Base-by-base conservation (phyloP, 1,140 invertebrate species). In the Diabrotica undecimpunctata region DNA sequence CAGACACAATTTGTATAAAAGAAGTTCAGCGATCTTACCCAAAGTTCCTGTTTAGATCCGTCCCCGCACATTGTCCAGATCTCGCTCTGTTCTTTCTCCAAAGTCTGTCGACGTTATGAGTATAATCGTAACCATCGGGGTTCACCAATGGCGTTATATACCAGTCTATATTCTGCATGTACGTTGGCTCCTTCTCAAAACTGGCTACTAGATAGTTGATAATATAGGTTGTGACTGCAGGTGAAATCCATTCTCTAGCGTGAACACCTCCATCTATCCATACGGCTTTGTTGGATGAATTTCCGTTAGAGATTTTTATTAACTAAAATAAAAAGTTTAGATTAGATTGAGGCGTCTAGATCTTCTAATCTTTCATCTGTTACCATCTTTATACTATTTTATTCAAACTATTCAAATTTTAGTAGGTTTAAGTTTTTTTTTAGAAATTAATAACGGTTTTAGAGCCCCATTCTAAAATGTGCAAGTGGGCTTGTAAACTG, bases 211-310 rank as follows among this genome's bases (percentile, higher is more conserved):
- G 79, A 75, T 93, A 87, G 72, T 90, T 89, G 37, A 94, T 84
- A 13, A 96, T 88, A 75, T 87, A 96, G 13, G 92, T 88, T 9
- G 91, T 89, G 0, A 90, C 90, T 0, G 94, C 92, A 4, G 92
- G 89, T 54, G 92, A 88, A 62, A 97, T 94, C 94, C 95, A 97
- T 81, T 97, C 94, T 39, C 94, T 79, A 0, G 93, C 94, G 74
- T 97, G 95, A 72, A 95, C 93, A 10, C 93, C 93, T 79, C 84
- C 83, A 73, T 88, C 87, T 55, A 86, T 83, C 79, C 86, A 88
- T n/a, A 86, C 78, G 2, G 84, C 84, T 64, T 85, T 84, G 72
- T 88, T 88, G 5, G 75, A 79, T 14, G 80, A 66, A 52, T 85
- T 82, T 11, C 85, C 85, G 73, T 87, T 81, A 3, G 88, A 90